phyloP scores from a whole-genome alignment of 2,113 vertebrate species.

The Oenanthe oenanthe region DNA sequence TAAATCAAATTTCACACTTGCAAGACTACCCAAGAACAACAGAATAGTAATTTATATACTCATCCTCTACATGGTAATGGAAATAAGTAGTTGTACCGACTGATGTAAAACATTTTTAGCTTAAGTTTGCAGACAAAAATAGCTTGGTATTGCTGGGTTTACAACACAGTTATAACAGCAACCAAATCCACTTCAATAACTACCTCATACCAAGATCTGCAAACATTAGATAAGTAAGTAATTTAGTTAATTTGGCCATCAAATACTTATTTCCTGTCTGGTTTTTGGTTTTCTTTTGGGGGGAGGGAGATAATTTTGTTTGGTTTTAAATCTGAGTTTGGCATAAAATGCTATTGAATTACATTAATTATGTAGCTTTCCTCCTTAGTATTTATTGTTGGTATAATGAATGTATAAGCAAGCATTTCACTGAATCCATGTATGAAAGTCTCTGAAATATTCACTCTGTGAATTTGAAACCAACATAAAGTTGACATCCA shows the following conservation, averaged over 20 bases:
- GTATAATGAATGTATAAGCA: not conserved
- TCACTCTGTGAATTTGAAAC: not conserved
- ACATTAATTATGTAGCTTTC: not conserved
- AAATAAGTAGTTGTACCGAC: not conserved
- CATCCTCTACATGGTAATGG: not conserved
- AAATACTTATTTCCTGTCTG: not conserved
- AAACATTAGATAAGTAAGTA: not conserved
- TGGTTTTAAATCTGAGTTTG: not conserved
- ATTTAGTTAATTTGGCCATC: not conserved
- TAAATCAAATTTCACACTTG: not conserved
- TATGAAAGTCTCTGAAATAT: not conserved
- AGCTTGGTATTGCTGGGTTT: not conserved
- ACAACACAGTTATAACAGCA: not conserved
- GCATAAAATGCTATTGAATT: not conserved
- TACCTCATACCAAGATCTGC: not conserved
- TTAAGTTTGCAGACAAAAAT: not conserved
- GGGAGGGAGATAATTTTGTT: not conserved
- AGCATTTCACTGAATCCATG: not conserved
- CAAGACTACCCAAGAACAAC: not conserved
- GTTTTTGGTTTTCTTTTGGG: not conserved
- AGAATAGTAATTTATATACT: not conserved
- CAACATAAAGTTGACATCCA: not conserved
- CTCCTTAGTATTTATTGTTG: not conserved
- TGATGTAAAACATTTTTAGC: not conserved
- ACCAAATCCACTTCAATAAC: not conserved